These are phyloP conservation scores for Anhinga anhinga DNA, from an alignment of 2,113 vertebrate species.

Conservation along the genomic window DNA sequence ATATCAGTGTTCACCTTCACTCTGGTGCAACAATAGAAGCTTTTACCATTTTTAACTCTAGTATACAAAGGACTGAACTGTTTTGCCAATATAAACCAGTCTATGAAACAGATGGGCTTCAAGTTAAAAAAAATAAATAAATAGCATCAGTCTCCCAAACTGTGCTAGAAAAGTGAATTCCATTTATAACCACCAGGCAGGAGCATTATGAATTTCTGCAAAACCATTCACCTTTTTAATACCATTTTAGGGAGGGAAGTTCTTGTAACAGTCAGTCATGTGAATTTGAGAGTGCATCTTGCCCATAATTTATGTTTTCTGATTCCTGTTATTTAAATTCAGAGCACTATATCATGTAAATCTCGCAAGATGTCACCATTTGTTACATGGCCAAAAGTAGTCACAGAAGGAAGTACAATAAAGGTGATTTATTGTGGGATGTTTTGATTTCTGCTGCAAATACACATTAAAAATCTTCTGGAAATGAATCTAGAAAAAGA, in stretches of 20 bases:
- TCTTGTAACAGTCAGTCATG: constrained; percentile 44
- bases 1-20: constrained; percentile 14
- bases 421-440: constrained; percentile 27
- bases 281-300: constrained; percentile 42
- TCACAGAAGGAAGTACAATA: constrained; percentile 51
- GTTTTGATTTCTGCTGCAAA: constrained; percentile 53
- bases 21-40: constrained; percentile 37
- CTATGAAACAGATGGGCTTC: constrained; percentile 22
- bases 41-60: constrained; percentile 28
- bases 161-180: not conserved
- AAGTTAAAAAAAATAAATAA: not conserved
- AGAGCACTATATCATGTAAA: constrained; percentile 37
- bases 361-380: constrained; percentile 32
- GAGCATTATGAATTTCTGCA: constrained; percentile 6
- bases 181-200: not conserved
- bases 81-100: constrained; percentile 21
- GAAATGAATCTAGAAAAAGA: constrained; percentile 46
- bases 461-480: constrained; percentile 43
- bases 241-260: constrained; percentile 3
- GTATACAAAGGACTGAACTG: constrained; percentile 22
- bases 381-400: constrained; percentile 48
- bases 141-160: not conserved
- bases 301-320: not conserved
- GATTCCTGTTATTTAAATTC: constrained; percentile 52
- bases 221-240: constrained; percentile 46